Percentiles rank a stretch among this genome's conserved stretches.
Evolutionary conservation across 2,888 invertebrate genomes (phyloP).

Genomic region (Sinhomidia bicolor): DNA sequence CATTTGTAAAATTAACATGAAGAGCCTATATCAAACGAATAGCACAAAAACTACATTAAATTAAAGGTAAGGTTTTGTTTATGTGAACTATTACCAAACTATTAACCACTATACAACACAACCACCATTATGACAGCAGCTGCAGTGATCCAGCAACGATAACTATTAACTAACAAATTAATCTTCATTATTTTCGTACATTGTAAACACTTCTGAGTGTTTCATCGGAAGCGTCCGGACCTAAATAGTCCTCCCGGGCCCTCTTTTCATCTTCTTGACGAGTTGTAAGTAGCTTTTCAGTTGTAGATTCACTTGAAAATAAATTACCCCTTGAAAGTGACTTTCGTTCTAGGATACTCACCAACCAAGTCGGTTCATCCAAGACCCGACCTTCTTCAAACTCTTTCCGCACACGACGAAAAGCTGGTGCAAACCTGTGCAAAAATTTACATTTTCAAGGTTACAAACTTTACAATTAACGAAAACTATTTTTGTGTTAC

Average conservation of each 20-base stretch:
- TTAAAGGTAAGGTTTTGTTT: too few relatives aligned
- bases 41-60: too few relatives aligned
- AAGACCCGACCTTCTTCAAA: background rate
- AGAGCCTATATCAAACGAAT: too few relatives aligned
- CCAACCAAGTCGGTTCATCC: background rate
- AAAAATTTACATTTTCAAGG: background rate
- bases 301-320: background rate
- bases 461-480: too few relatives aligned
- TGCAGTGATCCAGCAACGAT: too few relatives aligned
- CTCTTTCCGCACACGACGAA: background rate
- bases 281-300: background rate
- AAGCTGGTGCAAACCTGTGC: background rate
- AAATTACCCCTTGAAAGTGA: background rate
- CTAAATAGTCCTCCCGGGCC: background rate
- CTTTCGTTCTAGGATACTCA: background rate
- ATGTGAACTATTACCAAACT: too few relatives aligned
- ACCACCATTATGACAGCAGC: too few relatives aligned
- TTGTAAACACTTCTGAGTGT: background rate
- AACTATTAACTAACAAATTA: too few relatives aligned
- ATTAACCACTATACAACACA: too few relatives aligned
- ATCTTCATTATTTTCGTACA: too few relatives aligned
- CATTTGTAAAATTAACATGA: too few relatives aligned
- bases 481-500: too few relatives aligned
- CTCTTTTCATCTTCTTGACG: background rate
- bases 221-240: conserved; percentile 25